A percentile compares a stretch with the other conserved stretches of the same genome.
Conservation (phyloP, 2,888 invertebrate species). For the Adelognathus sp. region DNA sequence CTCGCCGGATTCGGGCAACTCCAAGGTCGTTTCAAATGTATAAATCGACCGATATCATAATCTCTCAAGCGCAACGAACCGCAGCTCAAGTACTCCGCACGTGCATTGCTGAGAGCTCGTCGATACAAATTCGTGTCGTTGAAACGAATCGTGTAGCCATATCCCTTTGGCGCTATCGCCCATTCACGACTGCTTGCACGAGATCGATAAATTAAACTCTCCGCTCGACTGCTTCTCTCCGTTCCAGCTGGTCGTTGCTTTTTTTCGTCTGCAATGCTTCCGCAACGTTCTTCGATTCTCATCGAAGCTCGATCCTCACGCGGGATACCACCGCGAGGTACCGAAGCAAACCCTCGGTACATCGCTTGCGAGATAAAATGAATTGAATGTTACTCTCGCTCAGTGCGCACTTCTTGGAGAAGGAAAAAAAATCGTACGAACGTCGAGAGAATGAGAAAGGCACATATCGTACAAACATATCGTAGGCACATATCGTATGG, state of each 20-base stretch:
- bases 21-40: no score
- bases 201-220: slow-evolving; percentile 53
- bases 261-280: background rate
- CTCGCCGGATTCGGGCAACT: no score
- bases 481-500: no score
- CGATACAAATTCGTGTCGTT: slow-evolving; percentile 34
- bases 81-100: background rate
- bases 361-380: background rate
- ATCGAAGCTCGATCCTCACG: slow-evolving; percentile 21
- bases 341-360: no score
- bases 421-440: background rate
- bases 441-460: no score
- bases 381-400: background rate
- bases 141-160: slow-evolving; percentile 23
- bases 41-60: no score
- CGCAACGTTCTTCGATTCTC: slow-evolving; percentile 19
- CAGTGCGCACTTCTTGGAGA: background rate
- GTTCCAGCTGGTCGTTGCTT: slow-evolving; percentile 6
- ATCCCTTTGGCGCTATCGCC: background rate
- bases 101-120: slow-evolving; percentile 1
- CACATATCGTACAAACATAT: no score
- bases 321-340: no score
- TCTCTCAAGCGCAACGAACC: background rate
- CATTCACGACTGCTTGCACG: slow-evolving; percentile 7
- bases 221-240: slow-evolving; percentile 30